Percentiles rank a stretch among this genome's conserved stretches.
phyloP scores from a whole-genome alignment of 2,797 vertebrate species.

The Acipenser ruthenus region DNA sequence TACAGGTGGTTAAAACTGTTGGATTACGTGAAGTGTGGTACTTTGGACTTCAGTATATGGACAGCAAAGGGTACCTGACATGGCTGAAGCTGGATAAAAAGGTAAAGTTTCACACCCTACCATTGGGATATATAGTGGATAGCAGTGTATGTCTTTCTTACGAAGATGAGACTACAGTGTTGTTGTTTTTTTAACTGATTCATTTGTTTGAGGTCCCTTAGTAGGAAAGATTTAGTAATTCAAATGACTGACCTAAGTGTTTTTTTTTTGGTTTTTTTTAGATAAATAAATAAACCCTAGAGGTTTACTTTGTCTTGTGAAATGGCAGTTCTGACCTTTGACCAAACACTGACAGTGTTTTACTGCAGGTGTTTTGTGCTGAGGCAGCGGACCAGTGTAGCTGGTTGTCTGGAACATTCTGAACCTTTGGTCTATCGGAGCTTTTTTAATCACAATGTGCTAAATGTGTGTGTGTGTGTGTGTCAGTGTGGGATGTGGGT shows the following conservation, averaged over 20 bases:
- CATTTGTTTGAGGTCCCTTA: too few relatives aligned
- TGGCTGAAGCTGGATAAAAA: constrained; percentile 98
- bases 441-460: too few relatives aligned
- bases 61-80: constrained; percentile 81
- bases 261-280: too few relatives aligned
- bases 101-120: constrained; percentile 48
- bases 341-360: neutral
- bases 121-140: too few relatives aligned
- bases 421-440: neutral
- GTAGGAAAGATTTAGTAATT: too few relatives aligned
- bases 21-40: constrained; percentile 93
- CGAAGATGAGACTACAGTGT: too few relatives aligned
- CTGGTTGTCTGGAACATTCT: neutral
- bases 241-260: too few relatives aligned
- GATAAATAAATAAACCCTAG: too few relatives aligned
- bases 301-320: constrained; percentile 1
- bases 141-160: too few relatives aligned
- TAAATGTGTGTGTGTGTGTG: too few relatives aligned
- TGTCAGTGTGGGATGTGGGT: too few relatives aligned
- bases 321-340: neutral
- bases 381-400: neutral
- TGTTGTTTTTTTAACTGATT: too few relatives aligned
- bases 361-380: neutral
- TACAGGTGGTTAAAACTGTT: constrained; percentile 91
- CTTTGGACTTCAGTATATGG: constrained; percentile 88